These are phyloP conservation scores for Tragelaphus eurycerus DNA, from an alignment of 2,797 vertebrate genomes.

Conservation along the genomic window DNA sequence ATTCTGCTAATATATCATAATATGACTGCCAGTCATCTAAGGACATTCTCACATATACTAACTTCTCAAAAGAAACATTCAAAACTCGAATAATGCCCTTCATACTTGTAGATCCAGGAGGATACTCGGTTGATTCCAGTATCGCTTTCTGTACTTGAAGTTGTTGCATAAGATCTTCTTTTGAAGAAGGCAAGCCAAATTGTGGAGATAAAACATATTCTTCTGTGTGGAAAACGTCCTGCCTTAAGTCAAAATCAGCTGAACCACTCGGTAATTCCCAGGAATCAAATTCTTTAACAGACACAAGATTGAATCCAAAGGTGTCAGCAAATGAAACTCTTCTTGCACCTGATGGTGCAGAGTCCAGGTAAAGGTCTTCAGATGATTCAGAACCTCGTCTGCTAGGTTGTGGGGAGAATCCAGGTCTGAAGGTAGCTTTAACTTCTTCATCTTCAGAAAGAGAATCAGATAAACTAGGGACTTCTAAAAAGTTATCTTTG, in stretches of 20 bases:
- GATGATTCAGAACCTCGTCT: conserved; percentile 86
- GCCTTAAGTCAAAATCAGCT: conserved; percentile 71
- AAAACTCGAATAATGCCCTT: conserved; percentile 92
- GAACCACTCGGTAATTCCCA: conserved; percentile 81
- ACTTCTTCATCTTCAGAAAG: conserved; percentile 82
- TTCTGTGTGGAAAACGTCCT: conserved; percentile 79
- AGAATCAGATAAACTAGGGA: conserved; percentile 80
- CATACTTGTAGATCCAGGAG: conserved; percentile 88
- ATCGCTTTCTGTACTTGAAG: conserved; percentile 89
- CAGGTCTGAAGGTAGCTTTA: conserved; percentile 85
- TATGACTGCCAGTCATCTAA: conserved; percentile 91
- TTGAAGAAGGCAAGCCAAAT: conserved; percentile 87
- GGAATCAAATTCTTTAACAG: conserved; percentile 94
- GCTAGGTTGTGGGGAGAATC: conserved; percentile 89
- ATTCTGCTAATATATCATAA: conserved; percentile 93
- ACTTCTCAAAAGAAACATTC: conserved; percentile 93
- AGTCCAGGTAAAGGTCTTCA: conserved; percentile 88
- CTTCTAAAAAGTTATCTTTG: conserved; percentile 85
- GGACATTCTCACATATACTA: conserved; percentile 89
- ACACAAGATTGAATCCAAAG: conserved; percentile 95
- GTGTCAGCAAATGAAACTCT: conserved; percentile 98
- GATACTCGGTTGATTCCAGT: conserved; percentile 89
- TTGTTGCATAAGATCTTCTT: conserved; percentile 88
- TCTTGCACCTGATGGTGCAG: conserved; percentile 82
- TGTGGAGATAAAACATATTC: conserved; percentile 89